These are phyloP conservation scores for Spodoptera littoralis DNA, from an alignment of 2,888 invertebrate species.

Conservation along the genomic window DNA sequence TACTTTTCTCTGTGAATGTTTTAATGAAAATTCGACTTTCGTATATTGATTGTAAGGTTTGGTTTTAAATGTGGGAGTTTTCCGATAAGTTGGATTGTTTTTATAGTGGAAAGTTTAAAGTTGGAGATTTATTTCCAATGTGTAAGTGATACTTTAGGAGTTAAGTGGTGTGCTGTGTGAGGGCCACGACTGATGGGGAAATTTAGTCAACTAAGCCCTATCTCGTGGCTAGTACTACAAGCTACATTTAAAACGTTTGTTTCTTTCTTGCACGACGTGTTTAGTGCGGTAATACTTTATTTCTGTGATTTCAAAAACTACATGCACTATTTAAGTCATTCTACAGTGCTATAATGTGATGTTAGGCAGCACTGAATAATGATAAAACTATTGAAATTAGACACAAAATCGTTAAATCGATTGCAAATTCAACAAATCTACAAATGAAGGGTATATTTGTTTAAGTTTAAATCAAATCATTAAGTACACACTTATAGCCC, in stretches of 20 bases:
- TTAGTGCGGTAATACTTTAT: too few relatives aligned
- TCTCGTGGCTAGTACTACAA: background rate
- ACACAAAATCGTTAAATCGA: too few relatives aligned
- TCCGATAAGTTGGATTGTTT: slow-evolving; percentile 25
- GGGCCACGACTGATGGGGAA: background rate
- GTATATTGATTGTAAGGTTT: slow-evolving; percentile 11
- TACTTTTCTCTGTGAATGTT: slow-evolving; percentile 27
- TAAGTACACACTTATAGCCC: too few relatives aligned
- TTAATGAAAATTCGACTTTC: slow-evolving; percentile 8
- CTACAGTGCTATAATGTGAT: too few relatives aligned
- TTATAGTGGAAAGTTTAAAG: slow-evolving; percentile 49
- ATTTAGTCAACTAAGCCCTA: background rate
- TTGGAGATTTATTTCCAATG: slow-evolving; percentile 18
- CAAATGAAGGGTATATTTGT: too few relatives aligned
- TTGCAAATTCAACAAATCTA: too few relatives aligned
- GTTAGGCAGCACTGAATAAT: too few relatives aligned
- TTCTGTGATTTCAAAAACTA: background rate
- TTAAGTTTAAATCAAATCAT: too few relatives aligned
- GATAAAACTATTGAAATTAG: too few relatives aligned
- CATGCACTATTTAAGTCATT: too few relatives aligned
- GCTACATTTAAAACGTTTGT: too few relatives aligned
- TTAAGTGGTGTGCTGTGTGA: background rate
- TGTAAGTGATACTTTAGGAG: slow-evolving; percentile 20
- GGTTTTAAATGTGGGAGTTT: slow-evolving; percentile 6
- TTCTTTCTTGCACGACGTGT: too few relatives aligned